Evolutionary conservation across 2,113 vertebrate genomes (phyloP), one percentile per base, ranked within the genome.

Genomic region (Camelus bactrianus): DNA sequence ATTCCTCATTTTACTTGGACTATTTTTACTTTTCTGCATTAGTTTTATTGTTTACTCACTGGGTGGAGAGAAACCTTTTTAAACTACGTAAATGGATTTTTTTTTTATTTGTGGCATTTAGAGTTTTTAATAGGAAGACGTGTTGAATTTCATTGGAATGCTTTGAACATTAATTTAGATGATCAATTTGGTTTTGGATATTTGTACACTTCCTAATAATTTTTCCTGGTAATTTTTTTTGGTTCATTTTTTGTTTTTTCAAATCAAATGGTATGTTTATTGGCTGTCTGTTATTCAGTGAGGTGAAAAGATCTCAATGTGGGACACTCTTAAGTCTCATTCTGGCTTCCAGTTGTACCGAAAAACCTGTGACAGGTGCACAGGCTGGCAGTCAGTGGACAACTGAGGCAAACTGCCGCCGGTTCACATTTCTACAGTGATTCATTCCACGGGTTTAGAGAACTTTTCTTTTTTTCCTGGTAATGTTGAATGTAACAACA

Each of bases 101-200:
- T 90, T n/a, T 96, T 91, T 65, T 73, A 62, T 86, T n/a, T 52
- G 48, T 90, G 30, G 24, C 26, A 77, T 75, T 96, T 73, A n/a
- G 67, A 52, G 48, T 58, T 65, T 92, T 70, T 65, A 83, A 69
- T 73, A 81, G 46, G 14, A 81, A 42, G 13, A 73, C 65, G 30
- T 70, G 4, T 64, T 83, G 92, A 58, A 84, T 96, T 94, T 85
- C 60, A 50, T 16, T 89, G 76, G 42, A 35, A 2, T 89, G 13
- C 75, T 91, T 32, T 54, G 65, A 79, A 28, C 35, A 20, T 19
- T 96, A 54, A 93, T 85, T 91, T 88, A 42, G 64, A 48, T 73
- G 56, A 73, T 76, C 32, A 54, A 0, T 65, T 96, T 93, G 75
- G 56, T 95, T 89, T 94, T 69, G 19, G 38, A 67, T 91, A 69